phyloP scores from a whole-genome alignment of 2,888 invertebrate genomes.

The Oscheius sp. region DNA sequence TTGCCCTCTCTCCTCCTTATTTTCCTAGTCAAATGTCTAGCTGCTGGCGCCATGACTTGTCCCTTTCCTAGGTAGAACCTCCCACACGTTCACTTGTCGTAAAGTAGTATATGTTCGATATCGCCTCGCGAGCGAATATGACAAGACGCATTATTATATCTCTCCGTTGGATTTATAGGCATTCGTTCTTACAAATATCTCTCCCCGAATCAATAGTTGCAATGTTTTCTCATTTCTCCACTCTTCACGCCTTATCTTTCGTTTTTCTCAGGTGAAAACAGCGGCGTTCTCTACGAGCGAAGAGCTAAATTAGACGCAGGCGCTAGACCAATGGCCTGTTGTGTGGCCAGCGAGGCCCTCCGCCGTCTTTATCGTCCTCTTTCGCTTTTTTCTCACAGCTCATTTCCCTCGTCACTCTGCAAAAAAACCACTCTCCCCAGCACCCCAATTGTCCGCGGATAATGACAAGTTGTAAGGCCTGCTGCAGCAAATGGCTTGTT shows the following conservation, averaged over 20 bases:
- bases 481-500: conserved; percentile 4
- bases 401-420: no score
- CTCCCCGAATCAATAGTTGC: not conserved
- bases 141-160: not conserved
- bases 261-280: conserved; percentile 4
- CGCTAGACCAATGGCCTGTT: not conserved
- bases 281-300: not conserved
- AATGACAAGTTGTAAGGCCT: no score
- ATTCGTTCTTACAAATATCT: not conserved
- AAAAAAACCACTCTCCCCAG: no score
- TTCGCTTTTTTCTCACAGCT: not conserved
- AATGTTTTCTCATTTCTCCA: not conserved
- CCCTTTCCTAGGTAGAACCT: no score
- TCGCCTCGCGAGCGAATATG: no score
- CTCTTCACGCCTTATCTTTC: not conserved
- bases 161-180: not conserved
- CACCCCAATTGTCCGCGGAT: no score
- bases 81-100: no score
- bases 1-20: no score
- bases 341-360: not conserved
- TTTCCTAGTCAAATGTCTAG: no score
- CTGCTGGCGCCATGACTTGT: no score
- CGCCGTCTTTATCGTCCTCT: not conserved
- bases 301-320: not conserved
- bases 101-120: no score